Percentiles rank a stretch among this genome's conserved stretches.
Conservation (phyloP, 2,888 invertebrate species). For the Athalia rosae region DNA sequence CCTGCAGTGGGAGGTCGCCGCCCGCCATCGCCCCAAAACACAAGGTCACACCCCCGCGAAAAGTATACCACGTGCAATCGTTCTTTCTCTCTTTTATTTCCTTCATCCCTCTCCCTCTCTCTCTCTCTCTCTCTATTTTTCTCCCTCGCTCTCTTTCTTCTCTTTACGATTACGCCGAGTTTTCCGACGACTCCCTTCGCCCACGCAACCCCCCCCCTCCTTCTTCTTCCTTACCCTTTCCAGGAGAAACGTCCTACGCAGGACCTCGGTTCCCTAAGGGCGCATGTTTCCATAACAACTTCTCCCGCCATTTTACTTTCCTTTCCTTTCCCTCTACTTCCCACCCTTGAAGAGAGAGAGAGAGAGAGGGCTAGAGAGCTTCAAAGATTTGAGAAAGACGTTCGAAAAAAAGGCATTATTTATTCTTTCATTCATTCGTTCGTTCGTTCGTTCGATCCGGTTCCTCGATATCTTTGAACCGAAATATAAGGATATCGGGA, state of each 20-base stretch:
- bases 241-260: background rate
- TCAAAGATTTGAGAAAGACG: background rate
- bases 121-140: slow-evolving; percentile 27
- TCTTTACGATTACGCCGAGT: background rate
- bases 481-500: too few species aligned
- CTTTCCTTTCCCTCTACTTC: background rate
- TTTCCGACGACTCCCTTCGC: too few species aligned
- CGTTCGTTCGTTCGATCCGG: too few species aligned
- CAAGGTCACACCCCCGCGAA: slow-evolving; percentile 50
- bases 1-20: background rate
- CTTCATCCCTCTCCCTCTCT: background rate
- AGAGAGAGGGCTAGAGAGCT: background rate
- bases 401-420: background rate
- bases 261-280: background rate
- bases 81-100: background rate
- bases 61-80: slow-evolving; percentile 3
- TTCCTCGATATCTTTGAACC: too few species aligned
- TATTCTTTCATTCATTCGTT: too few species aligned
- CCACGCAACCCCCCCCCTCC: background rate
- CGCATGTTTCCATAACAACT: slow-evolving; percentile 36
- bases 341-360: background rate
- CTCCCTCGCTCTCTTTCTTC: slow-evolving; percentile 45
- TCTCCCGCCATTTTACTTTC: background rate
- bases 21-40: slow-evolving; percentile 35
- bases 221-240: background rate